phyloP scores from a whole-genome alignment of 1,140 invertebrate species.

The Arion vulgaris region DNA sequence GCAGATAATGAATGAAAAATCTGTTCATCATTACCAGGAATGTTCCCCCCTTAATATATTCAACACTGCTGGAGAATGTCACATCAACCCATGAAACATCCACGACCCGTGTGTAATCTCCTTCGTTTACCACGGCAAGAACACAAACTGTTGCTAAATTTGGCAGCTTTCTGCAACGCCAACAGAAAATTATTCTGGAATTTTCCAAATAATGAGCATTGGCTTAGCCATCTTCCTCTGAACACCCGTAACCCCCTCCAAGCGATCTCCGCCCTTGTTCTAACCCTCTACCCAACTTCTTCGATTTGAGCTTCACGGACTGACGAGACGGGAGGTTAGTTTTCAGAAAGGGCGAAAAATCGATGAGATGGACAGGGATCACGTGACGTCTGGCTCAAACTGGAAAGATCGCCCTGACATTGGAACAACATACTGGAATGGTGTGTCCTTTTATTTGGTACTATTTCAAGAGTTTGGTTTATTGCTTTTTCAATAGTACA shows the following conservation, averaged over 20 bases:
- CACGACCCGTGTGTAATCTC: neutral
- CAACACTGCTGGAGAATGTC: neutral
- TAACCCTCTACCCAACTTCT: neutral
- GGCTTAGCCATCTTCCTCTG: neutral
- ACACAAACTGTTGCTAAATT: neutral
- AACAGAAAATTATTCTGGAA: neutral
- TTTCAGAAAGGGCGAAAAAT: neutral
- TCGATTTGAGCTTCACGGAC: neutral
- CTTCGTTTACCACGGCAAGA: neutral
- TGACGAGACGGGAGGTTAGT: neutral
- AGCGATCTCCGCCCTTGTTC: neutral
- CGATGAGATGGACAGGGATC: neutral
- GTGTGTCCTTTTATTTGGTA: neutral
- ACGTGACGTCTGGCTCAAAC: neutral
- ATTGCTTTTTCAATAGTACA: too few species aligned
- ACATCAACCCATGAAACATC: neutral
- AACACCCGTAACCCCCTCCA: neutral
- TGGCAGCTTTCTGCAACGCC: neutral
- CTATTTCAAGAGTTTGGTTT: too few species aligned
- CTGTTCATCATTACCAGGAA: neutral
- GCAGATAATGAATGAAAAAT: neutral
- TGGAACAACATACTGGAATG: neutral
- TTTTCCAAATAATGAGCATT: constrained; percentile 10
- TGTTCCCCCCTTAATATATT: neutral
- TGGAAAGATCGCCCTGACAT: neutral